These are phyloP conservation scores for Drosophila suzukii DNA, from an alignment of 1,140 invertebrate species.

Conservation along the genomic window DNA sequence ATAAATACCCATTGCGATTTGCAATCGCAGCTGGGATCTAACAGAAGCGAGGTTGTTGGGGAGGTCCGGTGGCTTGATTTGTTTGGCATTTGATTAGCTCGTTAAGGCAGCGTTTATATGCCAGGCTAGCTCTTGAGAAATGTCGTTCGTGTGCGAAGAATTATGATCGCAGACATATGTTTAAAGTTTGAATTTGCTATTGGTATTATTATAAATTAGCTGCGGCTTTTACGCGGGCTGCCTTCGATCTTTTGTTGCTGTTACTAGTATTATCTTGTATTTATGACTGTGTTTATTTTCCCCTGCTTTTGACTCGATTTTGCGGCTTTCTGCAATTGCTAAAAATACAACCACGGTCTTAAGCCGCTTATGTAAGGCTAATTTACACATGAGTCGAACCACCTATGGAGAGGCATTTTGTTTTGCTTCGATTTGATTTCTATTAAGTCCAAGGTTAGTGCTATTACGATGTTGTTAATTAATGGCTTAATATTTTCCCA, in stretches of 20 bases:
- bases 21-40: conserved; percentile 25
- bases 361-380: conserved; percentile 79
- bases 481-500: conserved; percentile 71
- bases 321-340: conserved; percentile 77
- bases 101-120: conserved; percentile 62
- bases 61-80: conserved; percentile 34
- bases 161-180: conserved; percentile 20
- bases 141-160: conserved; percentile 34
- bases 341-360: conserved; percentile 63
- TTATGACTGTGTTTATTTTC: conserved; percentile 30
- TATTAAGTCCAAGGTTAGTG: conserved; percentile 81
- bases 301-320: conserved; percentile 2
- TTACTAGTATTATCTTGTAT: conserved; percentile 35
- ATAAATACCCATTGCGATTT: conserved; percentile 9
- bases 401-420: conserved; percentile 60
- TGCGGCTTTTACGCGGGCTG: conserved; percentile 61
- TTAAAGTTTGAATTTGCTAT: conserved; percentile 23
- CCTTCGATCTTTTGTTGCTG: conserved; percentile 28
- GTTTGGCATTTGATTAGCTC: conserved; percentile 70
- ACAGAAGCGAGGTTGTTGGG: conserved; percentile 46
- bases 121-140: conserved; percentile 57
- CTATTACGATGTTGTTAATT: conserved; percentile 67
- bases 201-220: conserved; percentile 68
- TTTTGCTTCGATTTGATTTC: conserved; percentile 74
- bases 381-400: conserved; percentile 80